Base-by-base conservation (phyloP, 2,113 vertebrate genomes). In the Lophotis ruficrista region DNA sequence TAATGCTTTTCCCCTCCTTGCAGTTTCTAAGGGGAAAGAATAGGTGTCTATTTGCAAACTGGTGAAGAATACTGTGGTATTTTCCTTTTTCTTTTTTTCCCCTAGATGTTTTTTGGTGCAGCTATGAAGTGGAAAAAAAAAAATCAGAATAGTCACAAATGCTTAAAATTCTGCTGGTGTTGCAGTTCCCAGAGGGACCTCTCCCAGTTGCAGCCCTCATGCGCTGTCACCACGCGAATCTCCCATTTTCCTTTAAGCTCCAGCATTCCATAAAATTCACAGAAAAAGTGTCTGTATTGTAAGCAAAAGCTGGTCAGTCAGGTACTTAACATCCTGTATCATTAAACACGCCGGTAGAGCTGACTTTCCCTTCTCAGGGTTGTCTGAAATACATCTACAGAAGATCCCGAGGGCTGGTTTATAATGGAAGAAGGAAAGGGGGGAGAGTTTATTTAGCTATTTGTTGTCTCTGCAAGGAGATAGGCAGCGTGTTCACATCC, bases 321-420 rank as follows among this genome's bases (percentile, higher is more conserved):
- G 94, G 93, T 89, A 85, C 51, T 65, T 48, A 90, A 79, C 58
- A 53, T 92, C 91, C 94, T 95, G 94, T 69, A 87, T 93, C 96
- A 94, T 93, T 96, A 97, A 97, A 92, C 72, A 22, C 28, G 12
- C 83, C 2, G 6, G 6, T 18, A 58, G 51, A 76, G 53, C 65
- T 50, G 53, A 48, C 61, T 56, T 31, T 62, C 11, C 69, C 17
- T 75, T 57, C 30, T 21, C 91, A 0, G 7, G 0, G 24, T 14
- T 70, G 15, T 12, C 31, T 28, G 17, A 8, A 89, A 60, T 57
- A 3, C 25, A 23, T 41, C 16, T 15, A 9, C 0, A 4, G 56
- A 10, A 35, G 70, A 38, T 31, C 30, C 33, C 1, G 9, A 66
- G 61, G 33, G 33, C 71, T 73, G 75, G 41, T 48, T 71, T 66